These are phyloP conservation scores for Penelope pileata DNA, from an alignment of 2,113 vertebrate species.

Conservation along the genomic window DNA sequence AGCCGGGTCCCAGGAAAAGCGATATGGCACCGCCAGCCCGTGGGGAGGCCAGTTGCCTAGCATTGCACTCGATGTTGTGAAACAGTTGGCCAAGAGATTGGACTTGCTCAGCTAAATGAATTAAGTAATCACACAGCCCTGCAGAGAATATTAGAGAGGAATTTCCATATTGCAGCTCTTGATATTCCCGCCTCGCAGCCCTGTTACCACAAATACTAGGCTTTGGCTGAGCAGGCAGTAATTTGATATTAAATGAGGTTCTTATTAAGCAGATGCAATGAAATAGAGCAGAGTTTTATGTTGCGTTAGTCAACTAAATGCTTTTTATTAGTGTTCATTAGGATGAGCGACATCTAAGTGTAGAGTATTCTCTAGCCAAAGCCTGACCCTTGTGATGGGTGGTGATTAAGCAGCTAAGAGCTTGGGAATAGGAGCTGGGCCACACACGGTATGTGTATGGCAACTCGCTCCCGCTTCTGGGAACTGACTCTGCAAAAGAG, in stretches of 20 bases:
- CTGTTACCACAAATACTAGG: constrained; percentile 77
- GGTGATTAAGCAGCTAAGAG: constrained; percentile 76
- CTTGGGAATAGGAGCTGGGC: constrained; percentile 51
- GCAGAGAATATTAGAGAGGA: constrained; percentile 83
- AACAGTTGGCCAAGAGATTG: constrained; percentile 76
- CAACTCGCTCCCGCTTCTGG: background rate
- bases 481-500: constrained; percentile 29
- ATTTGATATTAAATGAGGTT: constrained; percentile 84
- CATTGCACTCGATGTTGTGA: constrained; percentile 69
- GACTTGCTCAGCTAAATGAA: constrained; percentile 83
- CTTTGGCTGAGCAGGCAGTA: constrained; percentile 83
- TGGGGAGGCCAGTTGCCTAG: constrained; percentile 79
- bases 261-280: constrained; percentile 84
- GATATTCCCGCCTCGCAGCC: constrained; percentile 86
- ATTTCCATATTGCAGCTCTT: constrained; percentile 88
- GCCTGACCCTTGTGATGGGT: constrained; percentile 52
- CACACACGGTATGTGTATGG: constrained; percentile 65
- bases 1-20: constrained; percentile 82
- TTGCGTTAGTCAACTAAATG: constrained; percentile 79
- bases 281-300: constrained; percentile 69
- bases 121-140: constrained; percentile 85
- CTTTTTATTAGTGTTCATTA: constrained; percentile 89
- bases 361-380: constrained; percentile 77
- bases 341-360: constrained; percentile 76
- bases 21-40: constrained; percentile 73